Base-by-base conservation (phyloP, 2,797 vertebrate genomes). In the Phyllotis vaccarum region DNA sequence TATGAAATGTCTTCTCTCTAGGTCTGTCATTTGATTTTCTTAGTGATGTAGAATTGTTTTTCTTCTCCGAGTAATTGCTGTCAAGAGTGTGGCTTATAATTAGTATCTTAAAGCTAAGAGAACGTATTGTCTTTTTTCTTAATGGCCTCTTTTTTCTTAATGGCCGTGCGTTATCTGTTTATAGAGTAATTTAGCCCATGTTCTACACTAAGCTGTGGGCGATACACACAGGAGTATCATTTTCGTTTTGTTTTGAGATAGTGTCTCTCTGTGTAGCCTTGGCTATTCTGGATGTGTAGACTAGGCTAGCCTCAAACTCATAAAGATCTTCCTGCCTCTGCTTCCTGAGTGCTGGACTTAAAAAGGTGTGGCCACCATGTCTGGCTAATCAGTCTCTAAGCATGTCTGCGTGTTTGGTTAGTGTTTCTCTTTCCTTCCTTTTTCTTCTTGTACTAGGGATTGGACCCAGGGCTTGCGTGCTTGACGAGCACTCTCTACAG, bases 71-170 rank as follows among this genome's bases (percentile, higher is more conserved):
- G 80, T 16, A 89, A 56, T 60, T 85, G 5, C 43, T 52, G 27
- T 74, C 6, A 76, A 75, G 75, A n/a, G 22, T 43, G 43, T 43
- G 43, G 31, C 70, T n/a, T 14, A 52, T 87, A 68, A 74, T 60
- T 56, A 62, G 46, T 49, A 12, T 81, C 49, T 85, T 70, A 78
- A 60, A 90, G 64, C 54, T 31, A 10, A 90, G 40, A 34, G 52
- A 14, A 21, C 49, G 37, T 11, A 0, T 17, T 9, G 21, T 34
- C 31, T 81, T 17, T 85, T 89, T 95, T 92, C 83, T 66, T 43
- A 89, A 43, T 8, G 74, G 19, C 31, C n/a, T n/a, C n/a, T 82
- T 19, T 85, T 89, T 95, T 93, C 83, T 68, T 43, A 90, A 43
- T 9, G 74, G 21, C 34, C 52, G 27, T 49, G 13, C 14, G 7